phyloP scores from a whole-genome alignment of 1,140 invertebrate genomes.

The Hylyphantes graminicola region DNA sequence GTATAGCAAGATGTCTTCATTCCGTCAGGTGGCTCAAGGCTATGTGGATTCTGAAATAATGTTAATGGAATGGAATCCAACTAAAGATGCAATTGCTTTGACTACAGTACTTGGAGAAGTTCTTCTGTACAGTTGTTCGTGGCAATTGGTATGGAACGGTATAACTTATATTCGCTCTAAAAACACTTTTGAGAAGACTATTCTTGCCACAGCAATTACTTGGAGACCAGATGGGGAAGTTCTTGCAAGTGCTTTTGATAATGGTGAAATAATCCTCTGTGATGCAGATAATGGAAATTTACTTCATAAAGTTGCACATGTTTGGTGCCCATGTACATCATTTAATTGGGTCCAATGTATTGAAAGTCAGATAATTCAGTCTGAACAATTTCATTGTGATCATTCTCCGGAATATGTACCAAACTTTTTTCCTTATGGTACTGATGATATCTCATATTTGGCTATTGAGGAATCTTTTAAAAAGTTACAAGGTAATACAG shows the following conservation, averaged over 20 bases:
- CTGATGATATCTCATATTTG: too few relatives aligned
- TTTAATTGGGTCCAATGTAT: too few relatives aligned
- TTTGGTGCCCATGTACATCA: too few relatives aligned
- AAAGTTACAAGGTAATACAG: too few relatives aligned
- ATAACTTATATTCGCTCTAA: conserved; percentile 75
- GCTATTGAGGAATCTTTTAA: too few relatives aligned
- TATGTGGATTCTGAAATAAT: conserved; percentile 85
- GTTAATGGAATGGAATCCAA: conserved; percentile 91
- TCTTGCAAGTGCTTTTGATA: conserved; percentile 77
- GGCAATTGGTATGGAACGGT: conserved; percentile 87
- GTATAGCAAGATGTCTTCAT: conserved; percentile 17
- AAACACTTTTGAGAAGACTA: conserved; percentile 71
- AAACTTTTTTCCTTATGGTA: too few relatives aligned
- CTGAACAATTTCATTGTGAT: too few relatives aligned
- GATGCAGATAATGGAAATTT: too few relatives aligned
- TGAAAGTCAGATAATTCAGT: too few relatives aligned
- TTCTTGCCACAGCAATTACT: conserved; percentile 73
- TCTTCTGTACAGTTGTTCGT: conserved; percentile 87
- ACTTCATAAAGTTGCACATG: too few relatives aligned
- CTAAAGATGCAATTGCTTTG: conserved; percentile 91
- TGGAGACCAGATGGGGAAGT: conserved; percentile 97
- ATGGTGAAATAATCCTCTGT: conserved; percentile 65
- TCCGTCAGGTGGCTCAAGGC: conserved; percentile 83
- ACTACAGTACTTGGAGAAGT: conserved; percentile 81
- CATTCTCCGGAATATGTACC: too few relatives aligned